These are phyloP conservation scores for Epizoanthus scotinus DNA, from an alignment of 92 coral and sea anemone species.

Conservation along the genomic window DNA sequence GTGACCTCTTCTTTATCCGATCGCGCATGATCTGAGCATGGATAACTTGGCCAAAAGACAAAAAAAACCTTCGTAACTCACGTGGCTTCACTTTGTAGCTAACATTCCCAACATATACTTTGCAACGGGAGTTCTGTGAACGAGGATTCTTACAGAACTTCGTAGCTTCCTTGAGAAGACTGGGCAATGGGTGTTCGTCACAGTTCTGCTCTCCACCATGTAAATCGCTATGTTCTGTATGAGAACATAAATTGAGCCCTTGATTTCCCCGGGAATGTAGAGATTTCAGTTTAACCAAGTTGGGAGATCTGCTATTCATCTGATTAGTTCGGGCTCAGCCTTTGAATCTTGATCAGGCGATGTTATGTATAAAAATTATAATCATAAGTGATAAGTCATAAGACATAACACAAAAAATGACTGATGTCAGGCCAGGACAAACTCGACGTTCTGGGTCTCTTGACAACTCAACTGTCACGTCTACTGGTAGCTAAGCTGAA, in stretches of 20 bases:
- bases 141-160: conserved; percentile 56
- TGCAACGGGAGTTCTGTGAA: conserved; percentile 67
- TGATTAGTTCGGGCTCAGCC: background rate
- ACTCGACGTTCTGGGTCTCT: no score
- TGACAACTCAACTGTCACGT: no score
- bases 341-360: no score
- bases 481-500: no score
- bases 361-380: no score
- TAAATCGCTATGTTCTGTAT: conserved; percentile 11
- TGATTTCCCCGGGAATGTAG: conserved; percentile 46
- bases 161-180: conserved; percentile 53
- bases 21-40: conserved; percentile 82
- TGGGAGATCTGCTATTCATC: conserved; percentile 51
- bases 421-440: no score
- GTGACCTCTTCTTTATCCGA: conserved; percentile 76
- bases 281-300: conserved; percentile 58
- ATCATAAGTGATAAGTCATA: no score
- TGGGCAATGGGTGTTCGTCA: background rate
- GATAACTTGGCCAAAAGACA: conserved; percentile 80
- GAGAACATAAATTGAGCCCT: conserved; percentile 42
- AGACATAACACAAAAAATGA: no score
- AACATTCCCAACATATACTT: conserved; percentile 94
- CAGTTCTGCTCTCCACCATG: background rate
- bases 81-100: conserved; percentile 74
- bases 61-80: conserved; percentile 77